A percentile compares a stretch with the other conserved stretches of the same genome.
These are phyloP conservation scores for Cydia fagiglandana DNA, from an alignment of 1,140 invertebrate genomes.

Conservation along the genomic window DNA sequence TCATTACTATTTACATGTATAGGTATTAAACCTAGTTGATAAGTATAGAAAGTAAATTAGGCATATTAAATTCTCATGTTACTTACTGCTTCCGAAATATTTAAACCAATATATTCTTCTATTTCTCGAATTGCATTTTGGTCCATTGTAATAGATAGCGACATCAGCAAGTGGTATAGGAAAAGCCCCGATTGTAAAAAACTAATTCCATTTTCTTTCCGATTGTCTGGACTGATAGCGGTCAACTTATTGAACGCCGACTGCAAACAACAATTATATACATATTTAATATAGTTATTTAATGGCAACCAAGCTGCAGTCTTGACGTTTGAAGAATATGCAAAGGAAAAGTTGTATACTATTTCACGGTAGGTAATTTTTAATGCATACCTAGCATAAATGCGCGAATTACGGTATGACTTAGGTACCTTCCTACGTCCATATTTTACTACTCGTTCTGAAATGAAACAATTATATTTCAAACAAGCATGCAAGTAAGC, in stretches of 20 bases:
- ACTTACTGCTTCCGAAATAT: slow-evolving; percentile 49
- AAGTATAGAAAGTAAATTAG: too few relatives aligned
- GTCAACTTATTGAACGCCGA: slow-evolving; percentile 52
- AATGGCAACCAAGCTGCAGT: too few relatives aligned
- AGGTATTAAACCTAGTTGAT: too few relatives aligned
- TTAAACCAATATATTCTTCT: slow-evolving; percentile 43
- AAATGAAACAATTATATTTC: not conserved
- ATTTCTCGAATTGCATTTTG: slow-evolving; percentile 46
- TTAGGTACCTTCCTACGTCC: not conserved
- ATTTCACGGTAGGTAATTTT: too few relatives aligned
- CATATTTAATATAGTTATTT: not conserved
- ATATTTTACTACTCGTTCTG: not conserved
- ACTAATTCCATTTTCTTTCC: slow-evolving; percentile 64
- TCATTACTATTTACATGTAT: too few relatives aligned
- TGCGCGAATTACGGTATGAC: not conserved
- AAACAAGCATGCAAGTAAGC: too few relatives aligned
- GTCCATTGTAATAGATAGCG: slow-evolving; percentile 55
- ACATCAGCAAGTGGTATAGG: slow-evolving; percentile 54
- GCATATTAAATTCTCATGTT: not conserved
- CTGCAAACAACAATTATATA: slow-evolving; percentile 45
- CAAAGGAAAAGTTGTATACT: too few relatives aligned
- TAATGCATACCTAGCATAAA: too few relatives aligned
- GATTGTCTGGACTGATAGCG: slow-evolving; percentile 48
- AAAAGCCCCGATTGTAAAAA: slow-evolving; percentile 64
- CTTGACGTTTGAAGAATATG: too few relatives aligned